phyloP scores from a whole-genome alignment of 2,797 vertebrate genomes.

The Petrocephalus sullivani region DNA sequence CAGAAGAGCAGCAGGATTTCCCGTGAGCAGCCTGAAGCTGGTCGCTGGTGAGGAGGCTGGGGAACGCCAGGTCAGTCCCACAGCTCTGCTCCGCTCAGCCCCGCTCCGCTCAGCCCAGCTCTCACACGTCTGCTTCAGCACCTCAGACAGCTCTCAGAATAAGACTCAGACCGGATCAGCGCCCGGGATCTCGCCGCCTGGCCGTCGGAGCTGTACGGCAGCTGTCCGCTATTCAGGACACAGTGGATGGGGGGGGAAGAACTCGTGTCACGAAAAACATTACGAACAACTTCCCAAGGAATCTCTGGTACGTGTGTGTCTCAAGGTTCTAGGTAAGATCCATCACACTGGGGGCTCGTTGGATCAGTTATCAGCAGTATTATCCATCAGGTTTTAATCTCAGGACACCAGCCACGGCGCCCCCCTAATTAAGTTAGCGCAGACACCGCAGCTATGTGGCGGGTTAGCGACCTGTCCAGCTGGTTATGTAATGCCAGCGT shows the following conservation, averaged over 20 bases:
- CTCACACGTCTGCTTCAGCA: background rate
- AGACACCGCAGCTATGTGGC: background rate
- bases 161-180: background rate
- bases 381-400: background rate
- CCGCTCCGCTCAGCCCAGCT: background rate
- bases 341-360: background rate
- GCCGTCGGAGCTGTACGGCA: background rate
- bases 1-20: background rate
- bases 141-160: constrained; percentile 7
- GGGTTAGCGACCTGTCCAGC: background rate
- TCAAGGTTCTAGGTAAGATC: background rate
- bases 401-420: background rate
- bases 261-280: background rate
- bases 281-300: background rate
- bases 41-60: background rate
- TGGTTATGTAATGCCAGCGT: background rate
- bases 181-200: background rate
- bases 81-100: background rate
- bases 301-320: background rate
- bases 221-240: background rate
- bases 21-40: background rate
- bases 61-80: background rate
- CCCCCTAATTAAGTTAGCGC: background rate
- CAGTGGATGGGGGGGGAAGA: background rate
- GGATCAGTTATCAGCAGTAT: background rate